Conservation (phyloP, 2,888 invertebrate species). For the Heliothis peltigera region DNA sequence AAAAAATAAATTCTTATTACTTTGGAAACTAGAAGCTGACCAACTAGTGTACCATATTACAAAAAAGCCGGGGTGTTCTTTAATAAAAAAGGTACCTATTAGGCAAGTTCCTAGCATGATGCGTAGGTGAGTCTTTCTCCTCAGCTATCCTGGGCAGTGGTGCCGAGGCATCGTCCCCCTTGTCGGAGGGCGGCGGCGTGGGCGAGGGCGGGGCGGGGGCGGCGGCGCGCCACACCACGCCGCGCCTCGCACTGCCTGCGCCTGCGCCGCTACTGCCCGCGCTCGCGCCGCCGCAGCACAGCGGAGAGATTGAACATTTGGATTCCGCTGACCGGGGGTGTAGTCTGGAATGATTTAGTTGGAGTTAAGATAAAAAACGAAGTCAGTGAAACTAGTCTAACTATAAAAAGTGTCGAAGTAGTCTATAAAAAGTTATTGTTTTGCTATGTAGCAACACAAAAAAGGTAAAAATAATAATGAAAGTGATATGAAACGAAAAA, state of each 20-base stretch:
- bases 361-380: too few relatives aligned
- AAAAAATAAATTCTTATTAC: too few relatives aligned
- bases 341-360: slow-evolving; percentile 72
- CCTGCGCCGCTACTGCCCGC: slow-evolving; percentile 79
- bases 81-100: slow-evolving; percentile 68
- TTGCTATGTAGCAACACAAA: too few relatives aligned
- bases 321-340: slow-evolving; percentile 97
- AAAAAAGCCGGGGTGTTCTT: too few relatives aligned
- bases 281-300: slow-evolving; percentile 91
- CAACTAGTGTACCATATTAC: too few relatives aligned
- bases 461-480: not conserved
- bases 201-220: slow-evolving; percentile 78
- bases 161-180: slow-evolving; percentile 83
- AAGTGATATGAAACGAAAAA: slow-evolving; percentile 15
- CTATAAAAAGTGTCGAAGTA: too few relatives aligned
- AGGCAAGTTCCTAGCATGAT: slow-evolving; percentile 79
- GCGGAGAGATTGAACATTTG: slow-evolving; percentile 95
- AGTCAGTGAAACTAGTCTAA: too few relatives aligned
- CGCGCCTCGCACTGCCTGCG: slow-evolving; percentile 74
- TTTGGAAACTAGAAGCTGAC: too few relatives aligned
- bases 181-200: slow-evolving; percentile 81
- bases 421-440: too few relatives aligned
- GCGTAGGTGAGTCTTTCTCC: slow-evolving; percentile 95
- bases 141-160: slow-evolving; percentile 95
- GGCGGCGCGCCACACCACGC: slow-evolving; percentile 74